A percentile compares a stretch with the other conserved stretches of the same genome.
These are phyloP conservation scores for Pristionchus exspectatus DNA, from an alignment of 2,888 invertebrate genomes.

Conservation along the genomic window DNA sequence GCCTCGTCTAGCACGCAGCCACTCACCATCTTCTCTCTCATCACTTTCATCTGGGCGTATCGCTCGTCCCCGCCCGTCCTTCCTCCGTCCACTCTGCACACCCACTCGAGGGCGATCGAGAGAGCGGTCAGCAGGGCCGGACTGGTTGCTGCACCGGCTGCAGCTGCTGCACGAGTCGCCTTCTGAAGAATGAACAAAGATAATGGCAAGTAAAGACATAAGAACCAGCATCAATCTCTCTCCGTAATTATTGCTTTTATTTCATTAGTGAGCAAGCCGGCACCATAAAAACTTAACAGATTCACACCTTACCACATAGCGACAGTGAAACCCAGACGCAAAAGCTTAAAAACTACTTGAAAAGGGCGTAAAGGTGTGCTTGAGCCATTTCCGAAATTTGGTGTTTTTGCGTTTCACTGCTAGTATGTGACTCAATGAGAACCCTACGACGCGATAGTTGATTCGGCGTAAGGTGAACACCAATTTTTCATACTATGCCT, in stretches of 20 bases:
- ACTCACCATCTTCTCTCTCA: slow-evolving; percentile 43
- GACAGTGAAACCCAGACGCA: too few relatives aligned
- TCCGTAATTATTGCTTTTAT: too few relatives aligned
- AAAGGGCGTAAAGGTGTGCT: too few relatives aligned
- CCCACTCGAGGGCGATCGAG: slow-evolving; percentile 7
- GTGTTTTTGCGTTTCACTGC: not conserved
- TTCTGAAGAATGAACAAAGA: too few relatives aligned
- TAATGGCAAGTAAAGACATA: too few relatives aligned
- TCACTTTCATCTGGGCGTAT: not conserved
- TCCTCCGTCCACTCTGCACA: not conserved
- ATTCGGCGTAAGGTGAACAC: not conserved
- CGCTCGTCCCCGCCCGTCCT: not conserved
- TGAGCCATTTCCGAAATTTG: not conserved
- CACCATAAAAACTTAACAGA: too few relatives aligned
- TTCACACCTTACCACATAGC: too few relatives aligned
- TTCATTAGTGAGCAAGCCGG: too few relatives aligned
- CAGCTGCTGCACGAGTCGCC: not conserved
- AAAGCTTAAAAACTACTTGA: too few relatives aligned
- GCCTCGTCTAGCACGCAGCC: not conserved
- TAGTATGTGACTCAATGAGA: not conserved
- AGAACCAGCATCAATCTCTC: too few relatives aligned
- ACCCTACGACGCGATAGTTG: not conserved
- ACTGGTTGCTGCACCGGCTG: not conserved
- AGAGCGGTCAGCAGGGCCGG: not conserved
- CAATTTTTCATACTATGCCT: not conserved